Percentiles rank a stretch among this genome's conserved stretches.
These are phyloP conservation scores for Eupithecia inturbata DNA, from an alignment of 2,888 invertebrate species.

Conservation along the genomic window DNA sequence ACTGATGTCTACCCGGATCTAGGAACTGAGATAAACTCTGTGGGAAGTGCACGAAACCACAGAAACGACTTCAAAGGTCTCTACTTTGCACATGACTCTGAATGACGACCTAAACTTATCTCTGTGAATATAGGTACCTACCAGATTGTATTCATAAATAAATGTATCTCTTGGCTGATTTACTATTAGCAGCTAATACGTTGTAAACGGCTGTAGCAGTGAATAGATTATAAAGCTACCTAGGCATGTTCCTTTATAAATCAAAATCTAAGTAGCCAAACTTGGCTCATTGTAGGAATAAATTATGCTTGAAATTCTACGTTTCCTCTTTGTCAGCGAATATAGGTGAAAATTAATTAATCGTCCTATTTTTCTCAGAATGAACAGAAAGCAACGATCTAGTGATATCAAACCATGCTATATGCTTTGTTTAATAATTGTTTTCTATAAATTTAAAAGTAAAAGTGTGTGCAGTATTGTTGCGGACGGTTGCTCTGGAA, in stretches of 20 bases:
- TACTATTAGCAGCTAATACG: background rate
- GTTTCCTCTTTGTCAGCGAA: slow-evolving; percentile 3
- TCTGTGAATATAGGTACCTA: background rate
- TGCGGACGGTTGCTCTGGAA: slow-evolving; percentile 69
- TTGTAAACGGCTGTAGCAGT: background rate
- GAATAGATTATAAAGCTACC: slow-evolving; percentile 4
- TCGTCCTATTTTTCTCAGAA: slow-evolving; percentile 32
- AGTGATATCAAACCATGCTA: slow-evolving; percentile 29
- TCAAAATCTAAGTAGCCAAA: slow-evolving; percentile 2
- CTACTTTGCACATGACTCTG: background rate
- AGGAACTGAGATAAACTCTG: slow-evolving; percentile 39
- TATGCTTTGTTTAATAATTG: slow-evolving; percentile 33
- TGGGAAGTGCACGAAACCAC: slow-evolving; percentile 39
- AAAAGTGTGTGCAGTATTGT: slow-evolving; percentile 55
- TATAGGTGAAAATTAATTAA: slow-evolving; percentile 22
- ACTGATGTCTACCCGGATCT: slow-evolving; percentile 49
- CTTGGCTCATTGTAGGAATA: background rate
- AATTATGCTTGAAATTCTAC: slow-evolving; percentile 5
- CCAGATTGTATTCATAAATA: slow-evolving; percentile 5
- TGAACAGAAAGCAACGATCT: slow-evolving; percentile 36
- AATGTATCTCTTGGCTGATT: slow-evolving; percentile 7
- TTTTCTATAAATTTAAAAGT: slow-evolving; percentile 43
- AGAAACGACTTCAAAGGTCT: slow-evolving; percentile 25
- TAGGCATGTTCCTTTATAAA: slow-evolving; percentile 1
- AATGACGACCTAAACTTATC: slow-evolving; percentile 3